phyloP scores from a whole-genome alignment of 2,888 invertebrate species.

The Acleris cristana region DNA sequence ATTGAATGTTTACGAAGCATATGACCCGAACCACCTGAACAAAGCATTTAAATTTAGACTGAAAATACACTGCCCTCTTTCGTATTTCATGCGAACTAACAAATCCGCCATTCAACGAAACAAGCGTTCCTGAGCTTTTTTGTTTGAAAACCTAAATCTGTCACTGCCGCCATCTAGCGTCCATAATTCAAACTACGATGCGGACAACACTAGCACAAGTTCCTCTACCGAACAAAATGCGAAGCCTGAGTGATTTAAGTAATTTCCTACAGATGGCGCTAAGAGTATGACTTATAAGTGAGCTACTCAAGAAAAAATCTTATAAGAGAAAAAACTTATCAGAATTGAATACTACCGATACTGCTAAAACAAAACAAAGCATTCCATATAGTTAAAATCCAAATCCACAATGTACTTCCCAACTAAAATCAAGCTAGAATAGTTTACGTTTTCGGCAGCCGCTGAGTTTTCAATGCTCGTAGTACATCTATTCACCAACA shows the following conservation, averaged over 20 bases:
- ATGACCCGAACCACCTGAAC: too few relatives aligned
- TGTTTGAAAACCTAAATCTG: not conserved
- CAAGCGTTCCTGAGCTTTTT: not conserved
- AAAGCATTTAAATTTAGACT: not conserved
- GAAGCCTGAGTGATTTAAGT: not conserved
- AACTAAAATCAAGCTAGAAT: not conserved
- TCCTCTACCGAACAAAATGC: too few relatives aligned
- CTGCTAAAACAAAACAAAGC: not conserved
- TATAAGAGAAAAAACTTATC: not conserved
- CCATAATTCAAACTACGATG: conserved; percentile 15
- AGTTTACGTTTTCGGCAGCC: not conserved
- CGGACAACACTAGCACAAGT: too few relatives aligned
- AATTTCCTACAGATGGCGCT: conserved; percentile 29
- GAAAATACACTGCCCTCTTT: conserved; percentile 21
- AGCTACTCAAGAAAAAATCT: not conserved
- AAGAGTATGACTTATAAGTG: conserved; percentile 1
- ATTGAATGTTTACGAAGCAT: too few relatives aligned
- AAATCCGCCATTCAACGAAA: not conserved
- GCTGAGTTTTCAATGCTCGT: not conserved
- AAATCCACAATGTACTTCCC: not conserved
- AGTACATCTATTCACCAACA: conserved; percentile 55
- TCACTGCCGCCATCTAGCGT: conserved; percentile 5
- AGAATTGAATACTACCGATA: not conserved
- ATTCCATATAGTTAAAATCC: not conserved
- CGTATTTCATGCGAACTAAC: conserved; percentile 5